Evolutionary conservation across 2,113 vertebrate genomes (phyloP), one percentile per base, ranked within the genome.

Genomic region (Callocephalon fimbriatum): DNA sequence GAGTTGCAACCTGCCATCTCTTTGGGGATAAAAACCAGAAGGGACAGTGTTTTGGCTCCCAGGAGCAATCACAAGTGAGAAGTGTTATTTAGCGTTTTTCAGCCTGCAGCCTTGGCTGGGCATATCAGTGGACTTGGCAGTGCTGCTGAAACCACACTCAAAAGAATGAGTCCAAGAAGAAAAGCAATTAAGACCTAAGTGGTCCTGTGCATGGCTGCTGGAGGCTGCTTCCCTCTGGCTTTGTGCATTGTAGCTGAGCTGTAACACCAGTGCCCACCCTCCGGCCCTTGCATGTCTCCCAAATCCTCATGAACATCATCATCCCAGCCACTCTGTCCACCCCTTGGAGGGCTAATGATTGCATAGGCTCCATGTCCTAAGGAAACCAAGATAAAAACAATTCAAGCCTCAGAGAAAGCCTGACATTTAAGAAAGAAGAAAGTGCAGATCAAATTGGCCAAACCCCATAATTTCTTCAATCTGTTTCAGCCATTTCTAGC

Each of bases 21-120:
- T 51, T 17, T 20, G 35, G 58, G 71, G 40, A 89, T 38, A 47
- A 79, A 91, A 90, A 29, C 27, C 86, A 95, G 91, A 88, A 88
- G 47, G 72, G 85, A 61, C 74, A 67, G 42, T 32, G 25, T 40
- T 92, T 82, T 83, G 29, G 25, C 54, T 93, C 65, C 37, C 22
- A 86, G 58, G 17, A 89, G 20, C 22, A 53, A n/a, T 47, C 70
- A 70, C 38, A 93, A 79, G 66, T 76, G 71, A 73, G 78, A 94
- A 91, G 74, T 4, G 5, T n/a, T 66, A 20, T 82, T 87, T 51
- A 85, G 45, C 20, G 37, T 89, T 90, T 91, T 73, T 12, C 62
- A 88, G 66, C 63, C 91, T 58, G 71, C 59, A 88, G 91, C 77
- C 50, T 94, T 85, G 83, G 65, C 76, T 74, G 51, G 56, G 58